A percentile compares a stretch with the other conserved stretches of the same genome.
Conservation (phyloP, 2,888 invertebrate genomes). For the Acronicta aceris region DNA sequence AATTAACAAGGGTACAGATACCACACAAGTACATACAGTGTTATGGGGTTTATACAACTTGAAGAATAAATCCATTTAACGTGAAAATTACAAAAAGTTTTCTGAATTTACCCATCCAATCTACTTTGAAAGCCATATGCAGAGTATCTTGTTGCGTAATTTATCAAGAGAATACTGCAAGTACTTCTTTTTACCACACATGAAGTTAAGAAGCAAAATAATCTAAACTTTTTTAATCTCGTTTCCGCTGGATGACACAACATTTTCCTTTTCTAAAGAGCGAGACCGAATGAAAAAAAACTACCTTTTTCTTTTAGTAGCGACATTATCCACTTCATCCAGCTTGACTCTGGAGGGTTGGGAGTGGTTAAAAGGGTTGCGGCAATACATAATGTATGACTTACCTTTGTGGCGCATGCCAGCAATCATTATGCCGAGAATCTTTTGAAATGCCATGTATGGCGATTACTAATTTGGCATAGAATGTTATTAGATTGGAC, state of each 20-base stretch:
- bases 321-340: constrained; percentile 6
- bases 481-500: background rate
- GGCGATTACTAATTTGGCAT: background rate
- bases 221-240: constrained; percentile 42
- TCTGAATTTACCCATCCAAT: background rate
- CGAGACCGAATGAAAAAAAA: constrained; percentile 25
- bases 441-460: constrained; percentile 1
- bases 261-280: constrained; percentile 21
- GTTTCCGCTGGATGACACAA: constrained; percentile 1
- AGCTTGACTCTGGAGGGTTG: constrained; percentile 6
- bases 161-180: background rate
- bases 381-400: constrained; percentile 34
- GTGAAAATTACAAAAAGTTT: constrained; percentile 5
- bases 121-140: too few species aligned
- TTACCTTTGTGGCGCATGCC: constrained; percentile 8
- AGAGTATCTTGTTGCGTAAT: background rate
- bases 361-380: constrained; percentile 32
- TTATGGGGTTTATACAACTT: too few species aligned
- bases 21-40: too few species aligned
- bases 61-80: too few species aligned
- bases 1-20: too few species aligned
- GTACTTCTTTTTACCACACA: constrained; percentile 4
- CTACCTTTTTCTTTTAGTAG: background rate
- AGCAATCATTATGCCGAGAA: background rate
- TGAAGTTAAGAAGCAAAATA: constrained; percentile 12